Evolutionary conservation across 2,113 vertebrate species (phyloP).

Genomic region (Gymnorhina tibicen): DNA sequence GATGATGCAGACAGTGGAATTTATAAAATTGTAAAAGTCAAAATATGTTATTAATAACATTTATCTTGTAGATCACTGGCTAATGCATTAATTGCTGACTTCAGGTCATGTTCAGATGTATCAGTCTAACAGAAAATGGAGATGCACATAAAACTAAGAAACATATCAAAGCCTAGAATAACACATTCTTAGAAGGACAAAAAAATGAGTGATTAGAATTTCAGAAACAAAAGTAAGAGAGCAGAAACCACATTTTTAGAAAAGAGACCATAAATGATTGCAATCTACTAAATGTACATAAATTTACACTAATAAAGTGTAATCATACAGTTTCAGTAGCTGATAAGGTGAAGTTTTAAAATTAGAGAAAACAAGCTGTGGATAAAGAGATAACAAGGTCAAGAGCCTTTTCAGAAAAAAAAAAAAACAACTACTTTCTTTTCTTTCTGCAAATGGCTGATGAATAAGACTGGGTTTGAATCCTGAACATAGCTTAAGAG

Average conservation of each 20-base stretch:
- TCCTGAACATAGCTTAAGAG: not conserved
- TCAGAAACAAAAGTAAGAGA: not conserved
- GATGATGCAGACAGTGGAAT: not conserved
- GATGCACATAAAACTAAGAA: not conserved
- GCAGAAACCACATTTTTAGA: not conserved
- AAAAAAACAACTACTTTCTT: accelerated
- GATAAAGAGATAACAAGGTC: not conserved
- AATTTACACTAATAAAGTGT: not conserved
- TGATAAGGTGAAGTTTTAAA: not conserved
- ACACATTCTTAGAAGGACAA: not conserved
- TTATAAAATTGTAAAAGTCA: not conserved
- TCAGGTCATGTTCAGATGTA: not conserved
- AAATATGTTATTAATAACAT: not conserved
- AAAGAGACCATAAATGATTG: not conserved
- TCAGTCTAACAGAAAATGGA: not conserved
- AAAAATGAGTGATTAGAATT: not conserved
- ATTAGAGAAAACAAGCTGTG: not conserved
- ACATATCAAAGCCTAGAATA: not conserved
- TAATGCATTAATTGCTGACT: not conserved
- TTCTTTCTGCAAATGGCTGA: not conserved
- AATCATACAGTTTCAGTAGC: not conserved
- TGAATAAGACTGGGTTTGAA: not conserved
- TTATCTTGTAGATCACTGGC: not conserved
- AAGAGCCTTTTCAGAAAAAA: not conserved
- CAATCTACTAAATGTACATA: not conserved